phyloP scores from a whole-genome alignment of 2,113 vertebrate species.

The Colaptes auratus region DNA sequence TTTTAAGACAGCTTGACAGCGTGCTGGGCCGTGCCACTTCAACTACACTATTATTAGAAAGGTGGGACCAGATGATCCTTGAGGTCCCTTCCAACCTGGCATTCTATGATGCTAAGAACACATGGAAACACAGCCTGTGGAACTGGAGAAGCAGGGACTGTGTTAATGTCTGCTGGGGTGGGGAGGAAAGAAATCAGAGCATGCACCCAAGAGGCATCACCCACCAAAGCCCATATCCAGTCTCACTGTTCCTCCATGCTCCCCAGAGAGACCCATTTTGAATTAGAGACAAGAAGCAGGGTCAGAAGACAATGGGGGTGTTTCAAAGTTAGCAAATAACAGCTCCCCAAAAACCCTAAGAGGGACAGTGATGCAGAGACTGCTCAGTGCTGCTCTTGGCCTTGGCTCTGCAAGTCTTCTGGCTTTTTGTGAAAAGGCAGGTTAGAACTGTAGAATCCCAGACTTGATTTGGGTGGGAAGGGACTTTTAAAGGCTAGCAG shows the following conservation, averaged over 20 bases:
- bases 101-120: too few species aligned
- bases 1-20: too few species aligned
- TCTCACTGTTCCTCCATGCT: accelerated
- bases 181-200: neutral
- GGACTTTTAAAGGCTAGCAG: too few species aligned
- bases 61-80: too few species aligned
- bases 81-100: too few species aligned
- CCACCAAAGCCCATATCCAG: accelerated
- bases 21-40: too few species aligned
- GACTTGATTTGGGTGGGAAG: too few species aligned
- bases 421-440: neutral
- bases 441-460: neutral
- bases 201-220: neutral
- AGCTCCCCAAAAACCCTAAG: neutral
- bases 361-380: accelerated
- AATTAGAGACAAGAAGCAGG: neutral
- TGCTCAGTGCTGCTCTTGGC: neutral
- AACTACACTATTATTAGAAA: too few species aligned
- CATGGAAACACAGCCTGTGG: accelerated
- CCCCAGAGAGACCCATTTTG: neutral
- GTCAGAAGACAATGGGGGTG: neutral
- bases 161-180: neutral
- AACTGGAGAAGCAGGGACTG: neutral
- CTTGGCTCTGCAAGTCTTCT: neutral
- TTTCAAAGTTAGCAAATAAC: neutral